Conservation (phyloP, 2,797 vertebrate genomes). For the Ataeniobius toweri region DNA sequence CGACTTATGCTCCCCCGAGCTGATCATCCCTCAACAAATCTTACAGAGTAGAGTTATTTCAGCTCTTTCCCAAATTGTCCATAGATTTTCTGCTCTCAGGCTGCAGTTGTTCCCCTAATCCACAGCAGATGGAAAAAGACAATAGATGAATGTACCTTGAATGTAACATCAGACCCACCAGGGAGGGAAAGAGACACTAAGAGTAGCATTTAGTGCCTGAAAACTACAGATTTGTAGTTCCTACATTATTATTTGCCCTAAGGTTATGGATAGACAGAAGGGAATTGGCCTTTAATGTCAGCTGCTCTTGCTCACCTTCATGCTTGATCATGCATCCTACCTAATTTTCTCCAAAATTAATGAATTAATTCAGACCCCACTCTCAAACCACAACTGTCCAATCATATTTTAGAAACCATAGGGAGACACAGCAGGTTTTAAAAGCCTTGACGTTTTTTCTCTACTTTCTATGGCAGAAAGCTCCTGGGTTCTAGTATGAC, state of each 20-base stretch:
- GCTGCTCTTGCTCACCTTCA: conserved; percentile 34
- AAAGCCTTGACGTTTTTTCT: neutral
- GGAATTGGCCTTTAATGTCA: conserved; percentile 10
- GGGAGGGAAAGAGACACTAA: conserved; percentile 31
- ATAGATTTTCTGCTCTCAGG: conserved; percentile 45
- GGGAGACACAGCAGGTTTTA: conserved; percentile 5
- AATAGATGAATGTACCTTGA: conserved; percentile 48
- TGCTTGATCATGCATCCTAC: conserved; percentile 27
- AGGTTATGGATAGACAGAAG: conserved; percentile 36
- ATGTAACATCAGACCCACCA: conserved; percentile 37
- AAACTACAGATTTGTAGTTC: conserved; percentile 30
- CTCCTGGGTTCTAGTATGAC: neutral
- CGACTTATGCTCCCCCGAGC: conserved; percentile 48
- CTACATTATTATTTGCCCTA: conserved; percentile 27
- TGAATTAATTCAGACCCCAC: conserved; percentile 34
- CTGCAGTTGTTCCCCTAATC: conserved; percentile 48
- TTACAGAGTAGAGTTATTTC: conserved; percentile 47
- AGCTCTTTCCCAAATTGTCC: conserved; percentile 37
- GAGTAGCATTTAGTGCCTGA: conserved; percentile 32
- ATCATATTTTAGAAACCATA: conserved; percentile 15
- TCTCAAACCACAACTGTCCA: neutral
- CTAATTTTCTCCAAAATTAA: conserved; percentile 21
- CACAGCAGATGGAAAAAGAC: conserved; percentile 42
- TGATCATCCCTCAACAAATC: conserved; percentile 69
- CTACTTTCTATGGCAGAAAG: neutral